Percentiles rank a stretch among this genome's conserved stretches.
These are phyloP conservation scores for Cephalopachus bancanus DNA, from an alignment of 2,797 vertebrate species.

Conservation along the genomic window DNA sequence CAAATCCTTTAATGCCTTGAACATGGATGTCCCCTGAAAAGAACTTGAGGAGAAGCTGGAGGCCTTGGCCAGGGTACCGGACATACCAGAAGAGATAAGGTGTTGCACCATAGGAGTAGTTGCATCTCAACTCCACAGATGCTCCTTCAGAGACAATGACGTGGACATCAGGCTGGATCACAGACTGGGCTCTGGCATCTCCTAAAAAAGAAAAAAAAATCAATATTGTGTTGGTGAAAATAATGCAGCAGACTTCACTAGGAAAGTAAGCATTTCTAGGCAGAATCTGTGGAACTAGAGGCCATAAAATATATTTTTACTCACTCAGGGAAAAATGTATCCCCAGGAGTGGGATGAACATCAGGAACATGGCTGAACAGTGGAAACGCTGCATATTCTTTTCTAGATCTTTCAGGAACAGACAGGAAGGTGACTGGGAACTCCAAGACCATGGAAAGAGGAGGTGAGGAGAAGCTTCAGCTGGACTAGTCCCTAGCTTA, in stretches of 20 bases:
- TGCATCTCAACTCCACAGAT: background rate
- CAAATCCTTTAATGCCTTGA: conserved; percentile 1
- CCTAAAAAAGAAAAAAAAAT: background rate
- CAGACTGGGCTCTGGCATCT: conserved; percentile 1
- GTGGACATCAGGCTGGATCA: background rate
- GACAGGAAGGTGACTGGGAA: background rate
- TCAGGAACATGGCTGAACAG: too few species aligned
- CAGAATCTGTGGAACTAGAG: background rate
- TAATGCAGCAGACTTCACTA: background rate
- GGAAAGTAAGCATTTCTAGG: background rate
- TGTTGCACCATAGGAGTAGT: background rate
- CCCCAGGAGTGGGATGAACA: background rate
- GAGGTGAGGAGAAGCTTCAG: background rate
- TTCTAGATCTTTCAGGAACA: background rate
- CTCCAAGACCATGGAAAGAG: background rate
- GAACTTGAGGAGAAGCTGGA: conserved; percentile 30
- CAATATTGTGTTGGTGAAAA: background rate
- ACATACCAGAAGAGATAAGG: conserved; percentile 17
- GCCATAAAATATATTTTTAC: background rate
- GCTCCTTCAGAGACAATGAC: background rate
- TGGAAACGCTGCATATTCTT: background rate
- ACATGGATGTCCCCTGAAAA: background rate
- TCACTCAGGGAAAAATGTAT: background rate
- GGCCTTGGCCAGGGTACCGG: background rate
- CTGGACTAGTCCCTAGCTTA: background rate